Base-by-base conservation (phyloP, 2,113 vertebrate genomes). In the Arothron firmamentum region DNA sequence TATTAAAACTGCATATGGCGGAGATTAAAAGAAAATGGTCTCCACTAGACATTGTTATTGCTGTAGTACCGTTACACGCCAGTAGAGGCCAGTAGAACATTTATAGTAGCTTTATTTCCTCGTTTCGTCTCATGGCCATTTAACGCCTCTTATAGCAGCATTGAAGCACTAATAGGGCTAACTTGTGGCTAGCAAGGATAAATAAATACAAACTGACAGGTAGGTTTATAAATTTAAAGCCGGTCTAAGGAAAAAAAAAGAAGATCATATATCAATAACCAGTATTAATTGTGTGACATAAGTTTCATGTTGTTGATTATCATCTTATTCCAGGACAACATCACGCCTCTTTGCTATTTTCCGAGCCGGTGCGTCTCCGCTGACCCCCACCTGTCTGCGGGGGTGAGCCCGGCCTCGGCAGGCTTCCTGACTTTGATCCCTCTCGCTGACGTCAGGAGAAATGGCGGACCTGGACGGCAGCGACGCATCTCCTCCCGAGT, bases 401-500 rank as follows among this genome's bases (percentile, higher is more conserved):
- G 88, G 80, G 79, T 85, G 71, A 47, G 45, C 50, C 10, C 19
- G n/a, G 72, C 74, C 46, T 77, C 70, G 38, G 53, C 65, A 65
- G 20, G 60, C 64, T 62, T 75, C 57, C 77, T 74, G 71, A 62
- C 20, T 31, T 57, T 80, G 81, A 86, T 84, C 87, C 75, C 74
- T 80, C 61, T 79, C 83, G 67, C 70, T 90, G 89, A 92, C 91
- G 91, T 90, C 88, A 90, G 81, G 77, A 88, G 89, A 88, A 87
- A 92, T 92, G 91, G 91, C 91, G 88, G 91, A 91, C 70, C 87
- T 67, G 88, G 89, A 87, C 71, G 86, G 84, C 76, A 82, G 83
- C 77, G 87, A 84, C 85, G 82, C 82, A 79, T 87, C 84, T 84
- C 80, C 79, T 75, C 72, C 84, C 20, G 82, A 79, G 75, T 88